Evolutionary conservation across 2,797 vertebrate genomes (phyloP).

Genomic region (Apogon hyalosoma): DNA sequence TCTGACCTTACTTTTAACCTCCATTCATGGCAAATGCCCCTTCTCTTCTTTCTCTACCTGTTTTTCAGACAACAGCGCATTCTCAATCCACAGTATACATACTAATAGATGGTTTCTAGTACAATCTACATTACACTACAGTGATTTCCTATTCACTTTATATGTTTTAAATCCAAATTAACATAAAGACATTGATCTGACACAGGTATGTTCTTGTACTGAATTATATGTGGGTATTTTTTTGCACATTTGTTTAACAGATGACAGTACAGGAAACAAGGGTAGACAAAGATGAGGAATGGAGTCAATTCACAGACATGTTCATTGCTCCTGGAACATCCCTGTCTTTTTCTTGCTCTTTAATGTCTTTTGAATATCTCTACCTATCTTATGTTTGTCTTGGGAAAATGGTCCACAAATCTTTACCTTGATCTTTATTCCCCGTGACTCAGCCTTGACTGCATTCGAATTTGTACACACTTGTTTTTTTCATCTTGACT

Average conservation of each 20-base stretch:
- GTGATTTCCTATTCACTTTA: neutral
- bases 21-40: conserved; percentile 7
- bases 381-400: neutral
- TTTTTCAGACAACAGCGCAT: conserved; percentile 8
- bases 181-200: too few species aligned
- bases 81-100: neutral
- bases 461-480: neutral
- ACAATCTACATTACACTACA: neutral
- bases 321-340: too few species aligned
- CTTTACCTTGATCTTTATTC: conserved; percentile 13
- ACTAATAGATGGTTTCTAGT: neutral
- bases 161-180: neutral
- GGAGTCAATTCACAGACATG: too few species aligned
- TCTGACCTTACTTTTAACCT: conserved; percentile 38
- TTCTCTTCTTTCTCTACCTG: conserved; percentile 4
- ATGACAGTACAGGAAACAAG: too few species aligned
- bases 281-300: neutral
- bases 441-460: neutral
- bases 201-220: too few species aligned
- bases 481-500: conserved; percentile 23
- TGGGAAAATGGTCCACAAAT: neutral
- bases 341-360: neutral
- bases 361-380: neutral
- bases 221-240: too few species aligned
- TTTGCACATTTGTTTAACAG: too few species aligned